These are phyloP conservation scores for Adelphocoris suturalis DNA, from an alignment of 2,888 invertebrate genomes.

Conservation along the genomic window DNA sequence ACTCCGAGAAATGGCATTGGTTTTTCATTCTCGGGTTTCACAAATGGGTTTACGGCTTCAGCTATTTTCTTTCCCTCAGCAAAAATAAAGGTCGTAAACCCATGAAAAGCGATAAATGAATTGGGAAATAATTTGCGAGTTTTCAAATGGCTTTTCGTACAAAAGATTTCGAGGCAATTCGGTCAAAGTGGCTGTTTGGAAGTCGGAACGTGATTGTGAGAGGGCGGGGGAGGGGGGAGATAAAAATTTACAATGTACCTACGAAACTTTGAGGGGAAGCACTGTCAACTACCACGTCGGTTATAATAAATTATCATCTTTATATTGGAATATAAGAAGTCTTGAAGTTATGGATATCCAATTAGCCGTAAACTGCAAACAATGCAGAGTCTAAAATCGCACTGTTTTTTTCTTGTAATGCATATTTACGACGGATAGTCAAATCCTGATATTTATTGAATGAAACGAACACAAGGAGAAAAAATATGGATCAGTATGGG, in stretches of 20 bases:
- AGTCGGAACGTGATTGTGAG: neutral
- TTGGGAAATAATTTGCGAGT: conserved; percentile 31
- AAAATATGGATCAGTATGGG: too few species aligned
- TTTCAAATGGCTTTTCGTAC: conserved; percentile 21
- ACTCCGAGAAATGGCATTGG: neutral
- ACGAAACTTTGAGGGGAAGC: too few species aligned
- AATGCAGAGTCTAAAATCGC: too few species aligned
- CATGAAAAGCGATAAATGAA: conserved; percentile 37
- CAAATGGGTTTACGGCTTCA: conserved; percentile 30
- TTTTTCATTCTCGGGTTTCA: conserved; percentile 39
- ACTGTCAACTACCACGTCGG: neutral
- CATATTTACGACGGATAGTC: too few species aligned
- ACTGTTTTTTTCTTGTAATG: too few species aligned
- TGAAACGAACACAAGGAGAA: too few species aligned
- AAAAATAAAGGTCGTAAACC: conserved; percentile 32
- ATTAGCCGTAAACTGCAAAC: neutral
- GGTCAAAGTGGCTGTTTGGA: conserved; percentile 3
- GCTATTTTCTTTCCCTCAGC: conserved; percentile 28
- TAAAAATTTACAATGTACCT: too few species aligned
- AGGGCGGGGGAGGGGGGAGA: too few species aligned
- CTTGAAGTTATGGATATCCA: neutral
- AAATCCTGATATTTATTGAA: too few species aligned
- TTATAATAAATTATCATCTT: neutral
- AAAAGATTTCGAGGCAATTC: neutral
- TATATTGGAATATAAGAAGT: neutral